These are phyloP conservation scores for Helicorthomorpha holstii DNA, from an alignment of 1,140 invertebrate genomes.

Conservation along the genomic window DNA sequence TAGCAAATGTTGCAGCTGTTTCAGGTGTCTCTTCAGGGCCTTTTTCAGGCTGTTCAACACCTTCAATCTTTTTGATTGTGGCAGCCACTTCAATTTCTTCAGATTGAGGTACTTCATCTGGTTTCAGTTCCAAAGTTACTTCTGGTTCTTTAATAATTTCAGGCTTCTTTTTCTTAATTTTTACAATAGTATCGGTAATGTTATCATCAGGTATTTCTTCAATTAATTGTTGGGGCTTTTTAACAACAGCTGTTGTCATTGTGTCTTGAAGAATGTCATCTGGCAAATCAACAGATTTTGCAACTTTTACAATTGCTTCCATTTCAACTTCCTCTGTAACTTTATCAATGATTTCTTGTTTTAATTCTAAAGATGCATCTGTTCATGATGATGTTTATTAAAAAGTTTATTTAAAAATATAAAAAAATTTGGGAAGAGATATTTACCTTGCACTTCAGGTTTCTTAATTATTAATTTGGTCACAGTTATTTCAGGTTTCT, in stretches of 20 bases:
- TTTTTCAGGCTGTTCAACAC: conserved; percentile 28
- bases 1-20: conserved; percentile 2
- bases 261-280: not conserved
- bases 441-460: too few species aligned
- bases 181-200: conserved; percentile 9
- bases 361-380: conserved; percentile 12
- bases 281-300: conserved; percentile 1
- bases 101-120: not conserved
- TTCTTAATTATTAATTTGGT: too few species aligned
- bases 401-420: too few species aligned
- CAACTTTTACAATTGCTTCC: conserved; percentile 9
- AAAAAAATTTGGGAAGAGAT: too few species aligned
- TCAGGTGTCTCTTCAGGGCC: conserved; percentile 18
- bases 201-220: conserved; percentile 18
- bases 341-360: conserved; percentile 15
- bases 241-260: conserved; percentile 7
- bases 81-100: conserved; percentile 27
- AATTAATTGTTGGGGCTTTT: too few species aligned
- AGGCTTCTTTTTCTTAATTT: conserved; percentile 17
- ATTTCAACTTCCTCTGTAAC: conserved; percentile 2
- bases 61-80: conserved; percentile 35
- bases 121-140: conserved; percentile 7
- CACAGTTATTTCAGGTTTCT: too few species aligned
- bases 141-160: conserved; percentile 32
- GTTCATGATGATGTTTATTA: too few species aligned